Evolutionary conservation across 2,113 vertebrate genomes (phyloP).

Genomic region (Gambusia affinis): DNA sequence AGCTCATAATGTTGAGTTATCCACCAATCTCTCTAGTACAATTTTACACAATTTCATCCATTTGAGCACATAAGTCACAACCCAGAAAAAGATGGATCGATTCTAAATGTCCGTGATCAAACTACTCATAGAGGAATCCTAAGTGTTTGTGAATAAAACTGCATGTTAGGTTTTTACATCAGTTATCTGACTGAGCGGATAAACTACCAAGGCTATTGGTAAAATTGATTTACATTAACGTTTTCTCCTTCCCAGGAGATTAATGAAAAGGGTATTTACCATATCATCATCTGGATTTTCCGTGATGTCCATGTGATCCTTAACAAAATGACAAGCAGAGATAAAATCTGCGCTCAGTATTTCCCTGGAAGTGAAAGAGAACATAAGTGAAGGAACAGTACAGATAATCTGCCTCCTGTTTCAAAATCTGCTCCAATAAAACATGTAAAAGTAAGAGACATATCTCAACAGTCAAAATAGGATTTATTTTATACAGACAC

Average conservation of each 20-base stretch:
- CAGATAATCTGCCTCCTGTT: neutral
- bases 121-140: neutral
- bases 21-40: too few species aligned
- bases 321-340: slow-evolving; percentile 83
- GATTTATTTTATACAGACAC: slow-evolving; percentile 8
- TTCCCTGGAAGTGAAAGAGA: slow-evolving; percentile 45
- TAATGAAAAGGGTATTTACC: slow-evolving; percentile 74
- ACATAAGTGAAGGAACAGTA: neutral
- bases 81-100: neutral
- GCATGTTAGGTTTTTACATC: neutral
- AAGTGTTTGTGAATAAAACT: neutral
- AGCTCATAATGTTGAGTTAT: too few species aligned
- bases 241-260: neutral
- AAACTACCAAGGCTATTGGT: neutral
- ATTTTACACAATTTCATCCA: too few species aligned
- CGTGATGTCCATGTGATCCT: slow-evolving; percentile 85
- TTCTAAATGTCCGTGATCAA: neutral
- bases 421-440: neutral
- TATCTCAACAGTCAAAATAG: neutral
- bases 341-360: slow-evolving; percentile 85
- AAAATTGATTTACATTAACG: neutral
- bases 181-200: neutral
- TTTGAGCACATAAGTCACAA: too few species aligned
- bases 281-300: slow-evolving; percentile 81
- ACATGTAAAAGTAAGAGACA: neutral